Conservation (phyloP, 2,888 invertebrate species). For the Plagiodera versicolora region DNA sequence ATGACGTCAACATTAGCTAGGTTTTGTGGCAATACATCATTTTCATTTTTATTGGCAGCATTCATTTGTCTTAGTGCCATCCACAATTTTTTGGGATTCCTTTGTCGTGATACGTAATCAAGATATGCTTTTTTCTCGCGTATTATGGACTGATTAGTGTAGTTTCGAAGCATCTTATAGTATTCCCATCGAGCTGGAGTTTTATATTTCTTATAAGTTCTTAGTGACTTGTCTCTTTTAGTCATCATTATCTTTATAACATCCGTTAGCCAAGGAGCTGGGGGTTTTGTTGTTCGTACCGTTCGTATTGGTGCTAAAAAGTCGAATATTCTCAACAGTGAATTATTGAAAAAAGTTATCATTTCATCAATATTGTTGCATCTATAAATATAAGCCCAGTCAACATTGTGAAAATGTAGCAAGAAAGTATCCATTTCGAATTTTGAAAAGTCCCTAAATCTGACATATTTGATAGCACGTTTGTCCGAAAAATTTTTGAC, state of each 20-base stretch:
- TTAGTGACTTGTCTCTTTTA: no score
- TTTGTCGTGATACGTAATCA: background rate
- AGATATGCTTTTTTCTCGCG: slow-evolving; percentile 1
- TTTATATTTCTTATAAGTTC: no score
- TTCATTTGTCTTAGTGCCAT: background rate
- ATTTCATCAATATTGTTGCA: background rate
- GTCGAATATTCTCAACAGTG: no score
- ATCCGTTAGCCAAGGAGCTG: no score
- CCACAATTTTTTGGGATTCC: background rate
- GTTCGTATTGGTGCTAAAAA: no score
- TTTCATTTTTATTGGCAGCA: background rate
- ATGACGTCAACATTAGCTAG: background rate
- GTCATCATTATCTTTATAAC: no score
- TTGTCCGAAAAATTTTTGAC: background rate
- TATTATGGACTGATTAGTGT: slow-evolving; percentile 1
- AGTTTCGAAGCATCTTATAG: background rate
- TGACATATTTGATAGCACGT: background rate
- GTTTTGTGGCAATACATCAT: background rate
- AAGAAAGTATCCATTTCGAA: no score
- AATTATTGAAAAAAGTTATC: background rate
- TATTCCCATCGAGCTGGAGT: background rate
- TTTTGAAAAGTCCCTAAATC: slow-evolving; percentile 2
- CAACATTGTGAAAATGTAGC: no score
- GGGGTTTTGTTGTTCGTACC: no score
- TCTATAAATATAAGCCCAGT: no score